Conservation (phyloP, 2,113 vertebrate genomes). For the Phainopepla nitens region DNA sequence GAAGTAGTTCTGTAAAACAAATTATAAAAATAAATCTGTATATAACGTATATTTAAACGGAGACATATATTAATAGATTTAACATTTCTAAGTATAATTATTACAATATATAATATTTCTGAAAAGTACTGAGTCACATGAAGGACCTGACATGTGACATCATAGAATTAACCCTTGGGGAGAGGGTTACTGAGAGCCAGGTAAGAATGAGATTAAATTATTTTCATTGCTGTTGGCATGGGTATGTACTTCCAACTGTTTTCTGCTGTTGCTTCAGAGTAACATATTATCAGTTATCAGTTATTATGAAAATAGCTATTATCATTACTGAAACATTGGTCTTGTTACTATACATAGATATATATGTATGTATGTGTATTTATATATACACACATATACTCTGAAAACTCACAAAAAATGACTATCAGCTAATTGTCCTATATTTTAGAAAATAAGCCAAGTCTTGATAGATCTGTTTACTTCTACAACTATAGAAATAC, state of each 20-base stretch:
- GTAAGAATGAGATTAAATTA: neutral
- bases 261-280: neutral
- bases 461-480: neutral
- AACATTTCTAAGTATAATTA: neutral
- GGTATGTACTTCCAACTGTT: neutral
- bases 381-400: neutral
- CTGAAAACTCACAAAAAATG: neutral
- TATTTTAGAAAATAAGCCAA: neutral
- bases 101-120: neutral
- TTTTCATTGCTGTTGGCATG: neutral
- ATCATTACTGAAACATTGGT: neutral
- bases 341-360: neutral
- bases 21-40: neutral
- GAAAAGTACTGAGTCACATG: neutral
- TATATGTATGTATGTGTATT: neutral
- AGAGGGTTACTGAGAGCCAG: neutral
- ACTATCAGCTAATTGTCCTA: neutral
- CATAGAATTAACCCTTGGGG: neutral
- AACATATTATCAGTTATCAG: fast-evolving
- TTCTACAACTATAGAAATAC: too few relatives aligned
- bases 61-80: neutral
- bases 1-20: neutral
- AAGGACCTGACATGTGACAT: neutral
- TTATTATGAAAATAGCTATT: neutral
- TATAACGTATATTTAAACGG: neutral